These are phyloP conservation scores for Phalacrocorax carbo DNA, from an alignment of 2,113 vertebrate genomes.

Conservation along the genomic window DNA sequence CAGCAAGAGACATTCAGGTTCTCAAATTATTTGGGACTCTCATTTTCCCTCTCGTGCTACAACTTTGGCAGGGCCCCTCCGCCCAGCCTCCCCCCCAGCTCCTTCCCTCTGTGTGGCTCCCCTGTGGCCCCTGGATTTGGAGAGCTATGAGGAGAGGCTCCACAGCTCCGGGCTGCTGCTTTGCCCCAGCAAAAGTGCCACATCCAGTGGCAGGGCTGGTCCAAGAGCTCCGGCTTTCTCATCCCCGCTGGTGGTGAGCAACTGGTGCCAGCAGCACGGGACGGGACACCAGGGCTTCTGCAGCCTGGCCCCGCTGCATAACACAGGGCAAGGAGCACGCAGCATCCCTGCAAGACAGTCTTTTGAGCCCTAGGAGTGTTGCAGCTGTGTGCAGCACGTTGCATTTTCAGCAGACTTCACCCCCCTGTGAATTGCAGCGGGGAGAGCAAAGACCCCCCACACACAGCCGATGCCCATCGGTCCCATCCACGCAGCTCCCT, in stretches of 20 bases:
- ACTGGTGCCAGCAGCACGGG: not conserved
- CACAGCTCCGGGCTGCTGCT: not conserved
- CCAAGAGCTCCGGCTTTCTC: not conserved
- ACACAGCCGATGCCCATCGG: accelerated
- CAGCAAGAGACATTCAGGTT: constrained; percentile 42
- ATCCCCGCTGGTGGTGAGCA: not conserved
- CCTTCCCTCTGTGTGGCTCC: not conserved
- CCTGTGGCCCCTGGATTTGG: not conserved
- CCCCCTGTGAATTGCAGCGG: accelerated
- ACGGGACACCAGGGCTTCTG: not conserved
- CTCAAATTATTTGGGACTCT: constrained; percentile 43
- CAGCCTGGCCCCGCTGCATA: accelerated
- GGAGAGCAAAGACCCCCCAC: not conserved
- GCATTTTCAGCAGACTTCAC: not conserved
- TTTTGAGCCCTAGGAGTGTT: not conserved
- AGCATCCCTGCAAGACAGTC: not conserved
- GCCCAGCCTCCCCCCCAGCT: not conserved
- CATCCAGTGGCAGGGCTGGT: not conserved
- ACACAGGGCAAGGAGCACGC: not conserved
- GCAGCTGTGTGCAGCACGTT: not conserved
- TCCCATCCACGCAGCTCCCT: not conserved
- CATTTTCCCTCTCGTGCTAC: not conserved
- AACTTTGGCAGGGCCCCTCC: not conserved
- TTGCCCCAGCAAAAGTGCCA: not conserved
- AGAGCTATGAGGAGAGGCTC: accelerated